phyloP scores from a whole-genome alignment of 2,113 vertebrate species.

The Synodontis membranacea region DNA sequence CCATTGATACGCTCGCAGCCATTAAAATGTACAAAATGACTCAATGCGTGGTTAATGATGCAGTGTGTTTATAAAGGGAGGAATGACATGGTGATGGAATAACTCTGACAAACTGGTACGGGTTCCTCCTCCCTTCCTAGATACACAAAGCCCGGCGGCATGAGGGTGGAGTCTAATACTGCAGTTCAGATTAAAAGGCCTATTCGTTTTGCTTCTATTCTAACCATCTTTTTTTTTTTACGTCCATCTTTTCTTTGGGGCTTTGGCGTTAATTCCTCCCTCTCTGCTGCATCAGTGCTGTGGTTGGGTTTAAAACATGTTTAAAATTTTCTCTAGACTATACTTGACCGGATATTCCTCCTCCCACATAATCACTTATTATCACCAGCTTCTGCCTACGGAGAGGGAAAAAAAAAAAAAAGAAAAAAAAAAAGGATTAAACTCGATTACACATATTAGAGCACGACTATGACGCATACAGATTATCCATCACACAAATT shows the following conservation, averaged over 20 bases:
- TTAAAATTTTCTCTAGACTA: conserved; percentile 15
- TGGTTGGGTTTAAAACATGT: conserved; percentile 26
- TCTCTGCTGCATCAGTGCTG: neutral
- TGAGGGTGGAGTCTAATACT: conserved; percentile 9
- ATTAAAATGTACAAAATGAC: conserved; percentile 18
- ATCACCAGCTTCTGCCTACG: conserved; percentile 31
- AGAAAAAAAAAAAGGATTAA: neutral
- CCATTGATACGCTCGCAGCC: conserved; percentile 18
- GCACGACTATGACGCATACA: neutral
- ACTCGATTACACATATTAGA: neutral
- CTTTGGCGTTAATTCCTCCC: neutral
- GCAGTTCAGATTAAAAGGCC: conserved; percentile 4
- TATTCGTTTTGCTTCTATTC: neutral
- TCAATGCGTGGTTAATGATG: conserved; percentile 8
- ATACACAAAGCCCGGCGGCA: conserved; percentile 3
- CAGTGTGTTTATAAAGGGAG: conserved; percentile 39
- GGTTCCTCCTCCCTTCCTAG: neutral
- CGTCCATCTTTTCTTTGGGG: neutral
- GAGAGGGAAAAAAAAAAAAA: too few species aligned
- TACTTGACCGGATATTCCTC: neutral
- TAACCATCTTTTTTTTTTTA: neutral
- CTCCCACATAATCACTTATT: conserved; percentile 37
- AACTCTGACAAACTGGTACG: conserved; percentile 6
- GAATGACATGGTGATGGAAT: conserved; percentile 39
- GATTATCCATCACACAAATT: neutral